Conservation (phyloP, 1,140 invertebrate genomes). For the Fopius arisanus region DNA sequence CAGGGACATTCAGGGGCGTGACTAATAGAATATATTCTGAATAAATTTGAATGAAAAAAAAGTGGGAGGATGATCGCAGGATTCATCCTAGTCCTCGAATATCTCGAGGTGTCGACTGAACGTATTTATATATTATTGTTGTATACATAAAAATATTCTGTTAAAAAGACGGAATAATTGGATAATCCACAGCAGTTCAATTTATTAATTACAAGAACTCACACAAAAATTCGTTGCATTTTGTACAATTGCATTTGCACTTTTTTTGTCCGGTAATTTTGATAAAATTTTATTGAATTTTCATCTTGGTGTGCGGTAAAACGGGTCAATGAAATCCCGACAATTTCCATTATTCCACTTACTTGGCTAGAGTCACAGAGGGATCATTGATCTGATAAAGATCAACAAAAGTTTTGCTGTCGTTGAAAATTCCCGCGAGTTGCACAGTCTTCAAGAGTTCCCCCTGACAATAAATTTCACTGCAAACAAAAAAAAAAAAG, state of each 20-base stretch:
- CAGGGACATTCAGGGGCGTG: not conserved
- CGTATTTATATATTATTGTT: too few species aligned
- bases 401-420: conserved; percentile 94
- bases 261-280: too few species aligned
- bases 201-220: too few species aligned
- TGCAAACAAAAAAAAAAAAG: conserved; percentile 55
- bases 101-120: too few species aligned
- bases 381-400: conserved; percentile 79
- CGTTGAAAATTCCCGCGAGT: conserved; percentile 76
- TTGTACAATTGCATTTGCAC: too few species aligned
- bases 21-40: not conserved
- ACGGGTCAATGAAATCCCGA: too few species aligned
- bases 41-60: conserved; percentile 5
- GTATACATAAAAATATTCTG: too few species aligned
- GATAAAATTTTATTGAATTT: too few species aligned
- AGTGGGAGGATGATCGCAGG: not conserved
- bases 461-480: conserved; percentile 86
- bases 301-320: too few species aligned
- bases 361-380: conserved; percentile 70
- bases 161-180: too few species aligned
- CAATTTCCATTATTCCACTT: conserved; percentile 41
- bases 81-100: not conserved
- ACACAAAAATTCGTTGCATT: too few species aligned
- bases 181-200: too few species aligned
- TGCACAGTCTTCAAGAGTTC: conserved; percentile 82